A percentile compares a stretch with the other conserved stretches of the same genome.
phyloP scores from a whole-genome alignment of 2,113 vertebrate species.

The Peromyscus maniculatus region DNA sequence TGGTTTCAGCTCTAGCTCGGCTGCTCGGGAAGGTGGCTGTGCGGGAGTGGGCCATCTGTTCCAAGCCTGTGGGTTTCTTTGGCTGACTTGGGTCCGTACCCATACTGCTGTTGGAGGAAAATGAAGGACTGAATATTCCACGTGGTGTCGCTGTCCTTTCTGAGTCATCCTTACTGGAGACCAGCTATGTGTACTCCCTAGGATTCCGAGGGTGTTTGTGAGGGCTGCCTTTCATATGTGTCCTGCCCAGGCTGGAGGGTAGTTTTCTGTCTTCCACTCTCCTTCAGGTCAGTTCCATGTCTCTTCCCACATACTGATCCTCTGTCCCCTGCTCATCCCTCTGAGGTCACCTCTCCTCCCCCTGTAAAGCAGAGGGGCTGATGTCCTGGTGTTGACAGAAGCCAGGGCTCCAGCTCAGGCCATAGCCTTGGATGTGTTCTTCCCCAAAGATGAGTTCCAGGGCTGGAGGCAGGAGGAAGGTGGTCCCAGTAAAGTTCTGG shows the following conservation, averaged over 20 bases:
- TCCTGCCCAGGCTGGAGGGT: background rate
- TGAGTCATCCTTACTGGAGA: background rate
- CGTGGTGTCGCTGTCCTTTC: background rate
- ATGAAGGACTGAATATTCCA: conserved; percentile 47
- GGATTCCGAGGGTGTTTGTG: background rate
- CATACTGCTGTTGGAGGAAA: background rate
- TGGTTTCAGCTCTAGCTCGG: background rate
- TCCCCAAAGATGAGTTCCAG: background rate
- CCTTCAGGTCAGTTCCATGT: background rate
- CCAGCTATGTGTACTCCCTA: background rate
- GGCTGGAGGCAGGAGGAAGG: background rate
- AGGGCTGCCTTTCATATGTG: background rate
- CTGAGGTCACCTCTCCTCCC: background rate
- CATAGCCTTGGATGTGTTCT: background rate
- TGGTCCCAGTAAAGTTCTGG: background rate
- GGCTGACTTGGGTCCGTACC: background rate
- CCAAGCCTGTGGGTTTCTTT: background rate
- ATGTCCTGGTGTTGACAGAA: background rate
- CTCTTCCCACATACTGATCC: background rate
- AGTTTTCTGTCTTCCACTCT: background rate
- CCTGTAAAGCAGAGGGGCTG: background rate
- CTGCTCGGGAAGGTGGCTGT: background rate
- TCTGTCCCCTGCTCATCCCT: no score
- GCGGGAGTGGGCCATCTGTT: accelerated
- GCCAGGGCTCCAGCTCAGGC: background rate